Base-by-base conservation (phyloP, 2,888 invertebrate genomes). In the Lasioglossum leucozonium region DNA sequence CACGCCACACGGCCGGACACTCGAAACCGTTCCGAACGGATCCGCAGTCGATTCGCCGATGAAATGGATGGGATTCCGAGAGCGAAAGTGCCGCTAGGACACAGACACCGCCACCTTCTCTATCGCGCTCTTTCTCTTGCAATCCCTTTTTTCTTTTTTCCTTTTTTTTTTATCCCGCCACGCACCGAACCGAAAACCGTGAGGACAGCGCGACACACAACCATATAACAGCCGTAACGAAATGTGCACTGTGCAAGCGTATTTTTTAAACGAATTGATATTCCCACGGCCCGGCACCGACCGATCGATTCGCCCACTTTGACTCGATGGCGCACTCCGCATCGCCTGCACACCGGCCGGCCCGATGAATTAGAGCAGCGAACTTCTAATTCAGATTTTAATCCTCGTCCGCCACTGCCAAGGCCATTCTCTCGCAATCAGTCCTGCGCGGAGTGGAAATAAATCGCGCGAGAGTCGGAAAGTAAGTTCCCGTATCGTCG, bases 51-150 rank as follows among this genome's bases (percentile, higher is more conserved):
- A 87, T 87, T 84, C 84, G 77, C 51, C 76, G 79, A 71, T 79
- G 73, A 88, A 88, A 88, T 77, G 82, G 76, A 88, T 88, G 84
- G 86, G 82, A 84, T 84, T 86, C 77, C 81, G 88, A 88, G 84
- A 86, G 88, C 72, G 86, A 88, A 88, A 88, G 86, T 88, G 86
- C 75, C 37, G 69, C 40, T 47, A 42, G 77, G 67, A 74, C 69
- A 72, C 44, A 26, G n/a, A 34, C 55, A 62, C 55, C 22, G 62
- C 51, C 77, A 37, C 75, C 75, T 78, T 81, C 76, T 22, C 78
- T 76, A 73, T 69, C 42, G 34, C 44, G 18, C 67, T 67, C 18
- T 67, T 37, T 40, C 11, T 40, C 69, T 11, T 13, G 11, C 13
- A 3, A n/a, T 40, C n/a, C n/a, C 4, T n/a, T 3, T 2, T 58